Conservation (phyloP, 2,113 vertebrate species). For the Nothoprocta perdicaria region DNA sequence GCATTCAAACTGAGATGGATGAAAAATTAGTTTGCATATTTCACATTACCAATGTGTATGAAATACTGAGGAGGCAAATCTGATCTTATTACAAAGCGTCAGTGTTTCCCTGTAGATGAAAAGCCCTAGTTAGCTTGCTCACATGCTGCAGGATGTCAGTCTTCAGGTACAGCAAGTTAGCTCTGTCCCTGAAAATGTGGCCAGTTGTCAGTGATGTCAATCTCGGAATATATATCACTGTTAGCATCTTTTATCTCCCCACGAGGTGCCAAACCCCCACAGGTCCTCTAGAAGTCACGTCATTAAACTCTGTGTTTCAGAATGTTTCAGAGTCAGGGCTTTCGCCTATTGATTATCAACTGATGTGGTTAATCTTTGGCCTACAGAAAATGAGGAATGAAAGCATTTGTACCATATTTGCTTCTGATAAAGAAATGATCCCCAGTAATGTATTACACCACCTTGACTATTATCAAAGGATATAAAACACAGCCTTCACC, state of each 20-base stretch:
- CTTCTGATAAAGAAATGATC: neutral
- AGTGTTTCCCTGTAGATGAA: neutral
- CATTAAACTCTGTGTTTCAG: neutral
- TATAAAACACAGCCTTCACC: neutral
- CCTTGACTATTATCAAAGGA: neutral
- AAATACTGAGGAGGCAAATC: constrained; percentile 9
- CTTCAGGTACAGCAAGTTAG: neutral
- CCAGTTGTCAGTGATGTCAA: neutral
- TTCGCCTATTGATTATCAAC: neutral
- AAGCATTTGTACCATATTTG: neutral
- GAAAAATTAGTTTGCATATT: constrained; percentile 53
- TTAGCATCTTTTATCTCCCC: neutral
- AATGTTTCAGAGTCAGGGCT: neutral
- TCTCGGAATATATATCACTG: neutral
- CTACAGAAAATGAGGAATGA: neutral
- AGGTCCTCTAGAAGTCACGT: neutral
- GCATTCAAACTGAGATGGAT: constrained; percentile 21
- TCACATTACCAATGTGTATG: constrained; percentile 7
- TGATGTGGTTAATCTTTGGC: neutral
- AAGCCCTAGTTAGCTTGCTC: neutral
- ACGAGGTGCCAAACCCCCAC: neutral
- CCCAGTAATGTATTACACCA: neutral
- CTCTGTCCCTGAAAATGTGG: neutral
- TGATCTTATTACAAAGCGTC: neutral
- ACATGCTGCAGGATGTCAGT: neutral